Evolutionary conservation across 2,113 vertebrate species (phyloP).

Genomic region (Sapayoa aenigma): DNA sequence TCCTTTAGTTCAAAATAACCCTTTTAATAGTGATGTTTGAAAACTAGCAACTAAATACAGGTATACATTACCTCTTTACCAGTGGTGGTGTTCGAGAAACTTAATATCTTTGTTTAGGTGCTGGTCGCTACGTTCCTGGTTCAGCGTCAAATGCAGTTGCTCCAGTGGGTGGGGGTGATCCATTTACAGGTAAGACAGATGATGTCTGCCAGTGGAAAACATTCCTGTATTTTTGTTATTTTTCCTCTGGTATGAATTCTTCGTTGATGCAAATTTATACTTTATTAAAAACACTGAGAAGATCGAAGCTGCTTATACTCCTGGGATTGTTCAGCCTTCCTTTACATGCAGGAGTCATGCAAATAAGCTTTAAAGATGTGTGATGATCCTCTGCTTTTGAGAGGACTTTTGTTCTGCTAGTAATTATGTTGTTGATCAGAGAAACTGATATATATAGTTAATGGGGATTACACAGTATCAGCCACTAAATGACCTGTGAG

Average conservation of each 20-base stretch:
- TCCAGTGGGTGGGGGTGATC: conserved; percentile 75
- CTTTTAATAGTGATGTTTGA: not conserved
- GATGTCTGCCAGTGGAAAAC: not conserved
- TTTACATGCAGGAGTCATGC: not conserved
- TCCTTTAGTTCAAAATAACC: not conserved
- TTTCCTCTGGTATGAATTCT: not conserved
- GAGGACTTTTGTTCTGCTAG: not conserved
- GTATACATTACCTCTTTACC: not conserved
- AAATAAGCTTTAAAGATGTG: not conserved
- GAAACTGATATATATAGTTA: not conserved
- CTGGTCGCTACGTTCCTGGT: conserved; percentile 91
- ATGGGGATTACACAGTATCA: not conserved
- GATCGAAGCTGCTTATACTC: not conserved
- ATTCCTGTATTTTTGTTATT: no score
- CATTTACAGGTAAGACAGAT: conserved; percentile 82
- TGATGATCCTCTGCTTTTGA: not conserved
- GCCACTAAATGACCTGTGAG: not conserved
- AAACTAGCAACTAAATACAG: not conserved
- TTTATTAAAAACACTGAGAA: not conserved
- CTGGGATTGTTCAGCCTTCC: not conserved
- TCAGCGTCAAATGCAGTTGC: conserved; percentile 53
- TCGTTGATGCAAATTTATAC: not conserved
- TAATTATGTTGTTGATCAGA: not conserved
- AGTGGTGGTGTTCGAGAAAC: not conserved
- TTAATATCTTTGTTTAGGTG: conserved; percentile 68